Evolutionary conservation across 1,140 invertebrate species (phyloP).

Genomic region (Theocolax elegans): DNA sequence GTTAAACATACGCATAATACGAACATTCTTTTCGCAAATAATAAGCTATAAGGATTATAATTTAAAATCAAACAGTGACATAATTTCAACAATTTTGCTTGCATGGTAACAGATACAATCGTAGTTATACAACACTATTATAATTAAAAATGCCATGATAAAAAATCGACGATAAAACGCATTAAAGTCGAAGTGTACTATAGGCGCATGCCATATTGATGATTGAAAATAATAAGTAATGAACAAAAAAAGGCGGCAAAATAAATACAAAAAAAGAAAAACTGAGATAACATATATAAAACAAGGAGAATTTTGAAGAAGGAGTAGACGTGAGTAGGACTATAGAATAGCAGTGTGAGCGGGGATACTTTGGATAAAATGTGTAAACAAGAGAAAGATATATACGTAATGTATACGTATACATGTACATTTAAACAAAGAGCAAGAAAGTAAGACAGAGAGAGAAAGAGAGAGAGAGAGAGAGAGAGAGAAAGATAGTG

Average conservation of each 20-base stretch:
- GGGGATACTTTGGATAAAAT: neutral
- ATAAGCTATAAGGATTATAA: slow-evolving; percentile 7
- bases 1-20: neutral
- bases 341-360: slow-evolving; percentile 5
- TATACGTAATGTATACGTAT: no score
- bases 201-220: slow-evolving; percentile 17
- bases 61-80: no score
- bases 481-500: no score
- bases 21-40: slow-evolving; percentile 11
- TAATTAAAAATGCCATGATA: neutral
- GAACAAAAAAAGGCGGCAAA: slow-evolving; percentile 8
- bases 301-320: neutral
- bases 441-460: no score
- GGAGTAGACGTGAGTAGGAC: neutral
- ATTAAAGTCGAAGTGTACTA: neutral
- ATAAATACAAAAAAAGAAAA: neutral
- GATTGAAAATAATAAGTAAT: neutral
- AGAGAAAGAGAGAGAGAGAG: no score
- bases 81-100: neutral
- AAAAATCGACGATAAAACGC: neutral
- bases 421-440: no score
- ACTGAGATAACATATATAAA: neutral
- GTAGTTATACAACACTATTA: neutral
- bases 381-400: neutral
- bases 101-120: neutral